These are phyloP conservation scores for Micrastur ruficollis DNA, from an alignment of 2,797 vertebrate genomes.

Conservation along the genomic window DNA sequence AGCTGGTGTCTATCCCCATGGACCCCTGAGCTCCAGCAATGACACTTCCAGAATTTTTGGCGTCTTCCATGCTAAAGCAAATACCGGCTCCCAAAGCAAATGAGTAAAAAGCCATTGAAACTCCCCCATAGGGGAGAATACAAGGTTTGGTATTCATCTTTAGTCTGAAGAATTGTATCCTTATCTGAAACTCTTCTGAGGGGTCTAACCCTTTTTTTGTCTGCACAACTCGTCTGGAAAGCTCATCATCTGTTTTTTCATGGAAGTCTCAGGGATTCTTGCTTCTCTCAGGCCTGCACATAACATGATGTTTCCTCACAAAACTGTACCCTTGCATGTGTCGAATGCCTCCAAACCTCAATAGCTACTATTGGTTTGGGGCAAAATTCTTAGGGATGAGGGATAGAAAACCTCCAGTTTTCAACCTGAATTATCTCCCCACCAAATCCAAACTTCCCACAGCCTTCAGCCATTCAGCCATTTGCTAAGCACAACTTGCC, in stretches of 20 bases:
- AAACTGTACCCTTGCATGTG: neutral
- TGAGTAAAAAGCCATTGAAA: neutral
- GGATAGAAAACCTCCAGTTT: neutral
- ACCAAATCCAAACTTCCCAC: neutral
- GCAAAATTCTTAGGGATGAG: neutral
- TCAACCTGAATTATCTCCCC: neutral
- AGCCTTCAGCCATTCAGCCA: neutral
- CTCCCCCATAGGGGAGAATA: neutral
- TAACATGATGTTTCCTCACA: neutral
- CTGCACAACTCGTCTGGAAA: neutral
- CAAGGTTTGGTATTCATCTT: neutral
- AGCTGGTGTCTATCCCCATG: neutral
- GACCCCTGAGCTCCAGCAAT: neutral
- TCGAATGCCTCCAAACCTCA: neutral
- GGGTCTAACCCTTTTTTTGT: neutral
- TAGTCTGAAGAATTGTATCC: neutral
- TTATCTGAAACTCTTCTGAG: neutral
- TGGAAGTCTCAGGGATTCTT: neutral
- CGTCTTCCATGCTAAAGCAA: neutral
- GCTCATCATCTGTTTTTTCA: neutral
- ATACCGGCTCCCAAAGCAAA: neutral
- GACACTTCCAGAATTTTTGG: neutral
- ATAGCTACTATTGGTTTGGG: neutral
- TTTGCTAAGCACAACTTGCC: neutral
- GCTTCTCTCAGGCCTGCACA: neutral